A percentile compares a stretch with the other conserved stretches of the same genome.
These are phyloP conservation scores for Eupithecia insigniata DNA, from an alignment of 2,888 invertebrate species.

Conservation along the genomic window DNA sequence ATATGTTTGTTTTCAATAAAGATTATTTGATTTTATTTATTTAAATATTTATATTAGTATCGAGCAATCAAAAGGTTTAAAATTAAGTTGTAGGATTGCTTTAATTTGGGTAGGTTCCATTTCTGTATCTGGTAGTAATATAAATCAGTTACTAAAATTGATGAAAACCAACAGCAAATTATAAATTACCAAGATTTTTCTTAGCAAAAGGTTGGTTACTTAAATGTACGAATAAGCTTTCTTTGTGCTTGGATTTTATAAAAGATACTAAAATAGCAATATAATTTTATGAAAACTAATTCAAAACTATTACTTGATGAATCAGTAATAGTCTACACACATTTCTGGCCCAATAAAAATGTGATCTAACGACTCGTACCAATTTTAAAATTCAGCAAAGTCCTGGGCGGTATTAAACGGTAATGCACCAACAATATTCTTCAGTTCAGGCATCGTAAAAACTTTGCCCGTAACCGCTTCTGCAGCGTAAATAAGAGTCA, in stretches of 20 bases:
- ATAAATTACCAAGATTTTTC: no score
- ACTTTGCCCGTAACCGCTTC: slow-evolving; percentile 70
- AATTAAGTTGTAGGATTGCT: no score
- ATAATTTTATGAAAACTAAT: slow-evolving; percentile 5
- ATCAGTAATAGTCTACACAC: background rate
- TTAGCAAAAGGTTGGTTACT: background rate
- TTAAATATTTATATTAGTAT: no score
- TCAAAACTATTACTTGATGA: background rate
- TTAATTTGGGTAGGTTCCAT: no score
- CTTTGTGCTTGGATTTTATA: background rate
- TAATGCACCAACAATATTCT: slow-evolving; percentile 80
- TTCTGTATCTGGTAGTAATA: no score
- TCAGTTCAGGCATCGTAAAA: slow-evolving; percentile 72
- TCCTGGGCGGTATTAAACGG: slow-evolving; percentile 72
- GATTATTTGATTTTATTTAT: no score
- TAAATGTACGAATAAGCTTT: background rate
- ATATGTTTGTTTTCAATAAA: no score
- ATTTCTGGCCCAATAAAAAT: background rate
- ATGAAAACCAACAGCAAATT: no score
- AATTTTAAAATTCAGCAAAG: slow-evolving; percentile 77
- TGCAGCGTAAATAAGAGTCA: slow-evolving; percentile 61
- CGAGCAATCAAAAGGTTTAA: no score
- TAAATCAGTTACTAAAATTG: no score
- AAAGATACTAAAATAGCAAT: background rate
- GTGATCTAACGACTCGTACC: slow-evolving; percentile 39